Evolutionary conservation across 2,797 vertebrate genomes (phyloP), one percentile per base, ranked within the genome.

Genomic region (Pitangus sulphuratus): DNA sequence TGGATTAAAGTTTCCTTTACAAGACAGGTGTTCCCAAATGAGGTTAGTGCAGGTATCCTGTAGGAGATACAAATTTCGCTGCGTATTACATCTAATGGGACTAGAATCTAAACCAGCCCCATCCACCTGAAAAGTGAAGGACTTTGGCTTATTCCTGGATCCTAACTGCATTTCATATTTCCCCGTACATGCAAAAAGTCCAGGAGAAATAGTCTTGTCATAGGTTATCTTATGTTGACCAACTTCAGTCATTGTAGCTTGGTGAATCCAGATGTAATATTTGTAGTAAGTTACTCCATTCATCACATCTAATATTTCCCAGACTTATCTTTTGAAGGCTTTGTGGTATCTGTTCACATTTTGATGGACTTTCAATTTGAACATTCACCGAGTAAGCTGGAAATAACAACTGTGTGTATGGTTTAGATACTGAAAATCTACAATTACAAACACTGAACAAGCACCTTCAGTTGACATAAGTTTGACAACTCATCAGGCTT

Each of bases 301-400:
- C 69, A 44, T 40, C n/a, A 76, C 44, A 80, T n/a, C 22, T 45
- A 81, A 2, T 69, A 87, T 54, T 82, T 72, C 45, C 80, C 64
- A 64, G 22, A 48, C 58, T 65, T 28, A 39, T 65, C 35, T 88
- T 79, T 44, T 48, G 58, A 79, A 66, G 18, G 54, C 22, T 83
- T 58, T 69, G 51, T 12, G 40, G 2, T 62, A 77, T 12, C 68
- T 80, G 53, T 40, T 76, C 35, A 8, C 44, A 45, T 54, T 85
- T 65, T 94, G 60, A 89, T 50, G 53, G 81, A 79, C 75, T 92
- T 90, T 76, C 87, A 87, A 40, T 74, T 35, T 64, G 51, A 93
- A 71, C 71, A 62, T 40, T 83, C 40, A 65, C 51, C 16, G n/a
- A 25, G 56, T 70, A 93, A 87, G 22, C 64, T 77, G 53, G 60